A percentile compares a stretch with the other conserved stretches of the same genome.
Conservation (phyloP, 35 echinoderm and acorn worm species). For the Holothuria glaberrima region DNA sequence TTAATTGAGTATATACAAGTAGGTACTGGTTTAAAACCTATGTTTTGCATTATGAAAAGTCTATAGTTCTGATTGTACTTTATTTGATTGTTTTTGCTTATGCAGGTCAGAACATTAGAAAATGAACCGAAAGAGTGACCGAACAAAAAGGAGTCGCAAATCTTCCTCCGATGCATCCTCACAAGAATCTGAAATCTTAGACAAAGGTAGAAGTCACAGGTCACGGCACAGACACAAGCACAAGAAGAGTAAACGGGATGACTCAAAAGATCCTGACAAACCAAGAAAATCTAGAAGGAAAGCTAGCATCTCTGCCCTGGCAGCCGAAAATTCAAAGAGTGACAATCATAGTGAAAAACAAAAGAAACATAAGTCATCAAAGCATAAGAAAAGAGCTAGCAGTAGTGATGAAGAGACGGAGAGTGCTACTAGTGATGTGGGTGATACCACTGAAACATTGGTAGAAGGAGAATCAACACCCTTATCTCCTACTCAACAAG, state of each 20-base stretch:
- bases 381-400: constrained; percentile 27
- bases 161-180: constrained; percentile 51
- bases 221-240: constrained; percentile 43
- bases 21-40: no score
- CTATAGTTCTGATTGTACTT: no score
- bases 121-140: constrained; percentile 73
- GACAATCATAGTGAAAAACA: constrained; percentile 17
- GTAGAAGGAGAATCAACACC: no score
- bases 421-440: constrained; percentile 40
- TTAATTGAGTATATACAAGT: no score
- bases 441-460: not conserved
- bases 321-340: not conserved
- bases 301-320: not conserved
- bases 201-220: constrained; percentile 30
- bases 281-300: constrained; percentile 25
- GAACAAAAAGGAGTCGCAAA: constrained; percentile 49
- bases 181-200: constrained; percentile 32
- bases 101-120: not conserved
- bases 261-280: constrained; percentile 20
- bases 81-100: not conserved
- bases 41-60: no score
- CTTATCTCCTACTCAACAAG: constrained; percentile 37
- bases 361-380: not conserved
- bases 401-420: constrained; percentile 46
- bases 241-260: constrained; percentile 8